A percentile compares a stretch with the other conserved stretches of the same genome.
phyloP scores from a whole-genome alignment of 2,797 vertebrate species.

The Pristis pectinata region DNA sequence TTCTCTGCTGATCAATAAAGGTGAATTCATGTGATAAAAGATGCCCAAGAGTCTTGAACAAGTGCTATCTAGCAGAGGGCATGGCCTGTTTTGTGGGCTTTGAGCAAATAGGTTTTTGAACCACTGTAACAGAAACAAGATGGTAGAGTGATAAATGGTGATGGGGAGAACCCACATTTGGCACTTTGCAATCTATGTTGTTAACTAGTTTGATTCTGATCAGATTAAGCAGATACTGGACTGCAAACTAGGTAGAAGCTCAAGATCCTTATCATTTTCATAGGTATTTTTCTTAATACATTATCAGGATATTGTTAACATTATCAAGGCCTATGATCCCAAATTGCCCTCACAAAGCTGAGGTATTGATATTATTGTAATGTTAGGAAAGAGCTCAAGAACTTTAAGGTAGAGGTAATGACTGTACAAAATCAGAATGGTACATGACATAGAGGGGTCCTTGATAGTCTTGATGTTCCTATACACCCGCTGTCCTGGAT shows the following conservation, averaged over 20 bases:
- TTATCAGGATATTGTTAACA: too few relatives aligned
- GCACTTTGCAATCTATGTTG: neutral
- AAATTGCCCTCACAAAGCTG: too few relatives aligned
- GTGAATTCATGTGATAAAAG: neutral
- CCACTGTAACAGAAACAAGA: neutral
- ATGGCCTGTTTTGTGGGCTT: neutral
- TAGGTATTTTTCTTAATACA: neutral
- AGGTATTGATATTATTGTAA: too few relatives aligned
- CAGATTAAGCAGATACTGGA: neutral
- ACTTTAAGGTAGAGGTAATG: too few relatives aligned
- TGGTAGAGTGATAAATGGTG: neutral
- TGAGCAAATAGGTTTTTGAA: neutral
- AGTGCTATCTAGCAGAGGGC: neutral
- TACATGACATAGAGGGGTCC: too few relatives aligned
- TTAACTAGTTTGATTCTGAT: neutral
- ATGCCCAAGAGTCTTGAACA: neutral
- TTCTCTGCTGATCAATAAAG: neutral
- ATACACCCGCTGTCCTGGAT: too few relatives aligned
- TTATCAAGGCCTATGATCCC: too few relatives aligned
- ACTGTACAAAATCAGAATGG: too few relatives aligned
- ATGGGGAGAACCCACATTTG: neutral
- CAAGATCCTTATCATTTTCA: neutral
- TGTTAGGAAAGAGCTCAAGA: too few relatives aligned
- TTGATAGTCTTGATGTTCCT: too few relatives aligned
- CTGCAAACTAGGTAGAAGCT: neutral